Evolutionary conservation across 92 coral and sea anemone species (phyloP).

Genomic region (Umimayanthus kanabou): DNA sequence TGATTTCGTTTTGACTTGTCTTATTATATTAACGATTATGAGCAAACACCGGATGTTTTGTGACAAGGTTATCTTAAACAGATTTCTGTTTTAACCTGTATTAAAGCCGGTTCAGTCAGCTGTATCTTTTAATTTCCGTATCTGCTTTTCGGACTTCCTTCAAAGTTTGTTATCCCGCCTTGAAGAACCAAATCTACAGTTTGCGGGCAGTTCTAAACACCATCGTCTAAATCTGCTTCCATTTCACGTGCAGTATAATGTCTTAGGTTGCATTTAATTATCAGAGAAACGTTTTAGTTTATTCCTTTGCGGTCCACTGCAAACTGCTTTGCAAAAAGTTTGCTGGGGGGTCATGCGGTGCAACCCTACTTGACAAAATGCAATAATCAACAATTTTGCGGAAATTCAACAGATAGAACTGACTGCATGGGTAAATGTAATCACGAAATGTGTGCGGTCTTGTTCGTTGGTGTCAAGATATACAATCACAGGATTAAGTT

Average conservation of each 20-base stretch:
- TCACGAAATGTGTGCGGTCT: constrained; percentile 40
- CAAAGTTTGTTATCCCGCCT: constrained; percentile 12
- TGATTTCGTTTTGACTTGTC: background rate
- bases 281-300: constrained; percentile 8
- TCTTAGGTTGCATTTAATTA: background rate
- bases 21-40: background rate
- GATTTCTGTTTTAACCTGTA: constrained; percentile 33
- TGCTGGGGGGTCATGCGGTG: constrained; percentile 37
- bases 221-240: background rate
- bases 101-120: constrained; percentile 13
- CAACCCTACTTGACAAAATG: constrained; percentile 15
- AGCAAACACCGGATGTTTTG: constrained; percentile 35
- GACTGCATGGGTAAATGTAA: constrained; percentile 15
- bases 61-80: constrained; percentile 37
- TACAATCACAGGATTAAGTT: constrained; percentile 24
- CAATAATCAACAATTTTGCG: constrained; percentile 5
- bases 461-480: constrained; percentile 20
- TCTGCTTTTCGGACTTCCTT: constrained; percentile 36
- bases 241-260: background rate
- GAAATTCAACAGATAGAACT: background rate
- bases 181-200: background rate
- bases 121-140: constrained; percentile 27
- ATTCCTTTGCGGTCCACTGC: constrained; percentile 40
- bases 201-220: background rate
- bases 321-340: constrained; percentile 29